Conservation (phyloP, 2,797 vertebrate species). For the Sebastes taczanowskii region DNA sequence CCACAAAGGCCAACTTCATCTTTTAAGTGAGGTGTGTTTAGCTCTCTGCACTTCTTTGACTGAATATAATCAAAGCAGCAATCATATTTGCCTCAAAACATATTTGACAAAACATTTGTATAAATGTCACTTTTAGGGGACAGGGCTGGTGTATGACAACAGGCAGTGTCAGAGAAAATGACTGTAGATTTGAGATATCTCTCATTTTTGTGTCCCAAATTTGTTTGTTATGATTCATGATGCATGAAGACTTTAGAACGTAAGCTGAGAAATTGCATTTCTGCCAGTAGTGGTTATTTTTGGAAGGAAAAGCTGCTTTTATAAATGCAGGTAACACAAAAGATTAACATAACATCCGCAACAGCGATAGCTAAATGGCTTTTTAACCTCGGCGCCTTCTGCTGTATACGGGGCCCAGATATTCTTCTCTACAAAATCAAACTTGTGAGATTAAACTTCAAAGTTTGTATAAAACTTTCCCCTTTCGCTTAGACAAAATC, state of each 20-base stretch:
- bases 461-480: slow-evolving; percentile 16
- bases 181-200: background rate
- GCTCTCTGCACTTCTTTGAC: background rate
- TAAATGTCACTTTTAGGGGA: background rate
- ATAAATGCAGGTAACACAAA: background rate
- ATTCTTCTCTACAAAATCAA: background rate
- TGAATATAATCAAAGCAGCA: background rate
- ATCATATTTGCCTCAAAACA: background rate
- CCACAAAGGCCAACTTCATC: background rate
- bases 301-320: background rate
- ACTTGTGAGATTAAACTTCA: slow-evolving; percentile 11
- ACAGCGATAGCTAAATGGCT: background rate
- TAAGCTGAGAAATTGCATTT: background rate
- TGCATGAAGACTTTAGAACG: background rate
- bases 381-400: background rate
- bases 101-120: background rate
- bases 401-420: background rate
- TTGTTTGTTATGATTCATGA: background rate
- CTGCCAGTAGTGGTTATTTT: background rate
- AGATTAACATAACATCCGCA: background rate
- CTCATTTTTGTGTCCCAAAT: background rate
- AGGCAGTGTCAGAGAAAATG: background rate
- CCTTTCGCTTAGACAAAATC: slow-evolving; percentile 33
- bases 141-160: background rate
- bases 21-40: background rate